A percentile compares a stretch with the other conserved stretches of the same genome.
Conservation (phyloP, 2,888 invertebrate genomes). For the Dicranocentrus wangi region DNA sequence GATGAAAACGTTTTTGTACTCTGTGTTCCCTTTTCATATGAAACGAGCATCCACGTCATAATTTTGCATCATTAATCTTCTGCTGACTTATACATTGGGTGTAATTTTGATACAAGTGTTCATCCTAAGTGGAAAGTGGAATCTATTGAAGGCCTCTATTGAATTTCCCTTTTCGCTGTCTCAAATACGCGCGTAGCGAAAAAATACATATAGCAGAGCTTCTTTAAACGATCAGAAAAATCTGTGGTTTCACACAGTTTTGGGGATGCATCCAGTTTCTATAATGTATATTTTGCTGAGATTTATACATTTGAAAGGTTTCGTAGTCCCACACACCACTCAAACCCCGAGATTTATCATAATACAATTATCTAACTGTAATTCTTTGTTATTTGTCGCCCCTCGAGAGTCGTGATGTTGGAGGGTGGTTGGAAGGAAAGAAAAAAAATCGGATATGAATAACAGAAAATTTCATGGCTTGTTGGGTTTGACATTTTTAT, state of each 20-base stretch:
- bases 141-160: too few relatives aligned
- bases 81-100: too few relatives aligned
- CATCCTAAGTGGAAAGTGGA: too few relatives aligned
- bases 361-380: constrained; percentile 51
- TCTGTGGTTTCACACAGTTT: too few relatives aligned
- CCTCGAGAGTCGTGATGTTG: constrained; percentile 57
- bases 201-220: too few relatives aligned
- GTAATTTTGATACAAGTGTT: too few relatives aligned
- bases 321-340: not conserved
- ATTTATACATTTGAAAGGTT: too few relatives aligned
- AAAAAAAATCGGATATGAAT: constrained; percentile 57
- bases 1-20: constrained; percentile 38
- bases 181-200: not conserved
- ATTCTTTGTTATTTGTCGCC: constrained; percentile 62
- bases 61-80: constrained; percentile 65
- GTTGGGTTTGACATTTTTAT: constrained; percentile 64
- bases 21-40: constrained; percentile 18
- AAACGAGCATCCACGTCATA: constrained; percentile 26
- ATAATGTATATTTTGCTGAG: too few relatives aligned
- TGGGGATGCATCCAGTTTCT: too few relatives aligned
- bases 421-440: constrained; percentile 39
- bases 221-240: too few relatives aligned
- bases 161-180: not conserved
- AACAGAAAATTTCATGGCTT: constrained; percentile 62
- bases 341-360: constrained; percentile 52